These are phyloP conservation scores for Dissostichus mawsoni DNA, from an alignment of 2,113 vertebrate species.

Conservation along the genomic window DNA sequence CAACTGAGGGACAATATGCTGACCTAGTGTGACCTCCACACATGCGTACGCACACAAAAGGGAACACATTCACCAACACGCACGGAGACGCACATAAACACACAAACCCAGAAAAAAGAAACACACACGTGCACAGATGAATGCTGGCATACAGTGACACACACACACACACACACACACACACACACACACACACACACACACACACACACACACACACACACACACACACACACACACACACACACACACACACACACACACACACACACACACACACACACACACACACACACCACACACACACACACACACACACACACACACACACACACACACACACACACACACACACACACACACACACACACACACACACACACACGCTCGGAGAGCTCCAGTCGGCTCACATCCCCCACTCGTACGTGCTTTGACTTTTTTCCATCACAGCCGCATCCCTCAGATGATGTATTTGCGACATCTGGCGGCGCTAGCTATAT, in stretches of 20 bases:
- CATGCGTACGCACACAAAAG: conserved; percentile 82
- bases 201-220: conserved; percentile 72
- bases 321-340: conserved; percentile 61
- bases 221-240: conserved; percentile 83
- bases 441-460: conserved; percentile 88
- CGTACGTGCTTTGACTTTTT: conserved; percentile 86
- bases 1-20: conserved; percentile 97
- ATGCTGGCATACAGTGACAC: conserved; percentile 71
- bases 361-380: conserved; percentile 70
- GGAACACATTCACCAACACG: conserved; percentile 49
- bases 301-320: conserved; percentile 58
- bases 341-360: conserved; percentile 24
- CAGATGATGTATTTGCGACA: conserved; percentile 99
- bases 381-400: conserved; percentile 69
- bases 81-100: conserved; percentile 61
- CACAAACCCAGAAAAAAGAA: conserved; percentile 70
- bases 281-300: conserved; percentile 73
- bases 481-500: conserved; percentile 93
- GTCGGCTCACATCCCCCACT: conserved; percentile 83
- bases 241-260: conserved; percentile 76
- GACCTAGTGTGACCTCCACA: conserved; percentile 96
- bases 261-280: conserved; percentile 16
- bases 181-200: conserved; percentile 68
- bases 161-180: conserved; percentile 73
- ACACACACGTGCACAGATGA: conserved; percentile 55